A percentile compares a stretch with the other conserved stretches of the same genome.
phyloP scores from a whole-genome alignment of 1,140 invertebrate genomes.

The Anagrus nilaparvatae region DNA sequence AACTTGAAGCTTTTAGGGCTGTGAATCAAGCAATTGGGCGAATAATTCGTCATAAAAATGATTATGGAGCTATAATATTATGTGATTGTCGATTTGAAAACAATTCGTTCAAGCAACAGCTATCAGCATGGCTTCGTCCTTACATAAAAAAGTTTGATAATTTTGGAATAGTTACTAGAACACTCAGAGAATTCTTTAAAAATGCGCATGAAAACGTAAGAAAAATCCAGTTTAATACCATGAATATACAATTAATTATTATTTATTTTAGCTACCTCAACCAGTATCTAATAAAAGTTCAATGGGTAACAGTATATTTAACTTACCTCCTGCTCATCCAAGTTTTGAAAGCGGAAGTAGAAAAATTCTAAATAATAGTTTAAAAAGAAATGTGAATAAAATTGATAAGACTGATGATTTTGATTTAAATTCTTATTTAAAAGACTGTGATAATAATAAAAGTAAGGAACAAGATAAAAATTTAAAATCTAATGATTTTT shows the following conservation, averaged over 20 bases:
- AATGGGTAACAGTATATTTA: not conserved
- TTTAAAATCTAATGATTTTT: constrained; percentile 15
- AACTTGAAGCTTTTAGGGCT: constrained; percentile 85
- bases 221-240: constrained; percentile 25
- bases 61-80: constrained; percentile 89
- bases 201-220: constrained; percentile 55
- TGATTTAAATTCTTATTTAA: constrained; percentile 20
- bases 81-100: constrained; percentile 77
- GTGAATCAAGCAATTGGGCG: constrained; percentile 98
- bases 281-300: not conserved
- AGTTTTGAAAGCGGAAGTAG: constrained; percentile 22
- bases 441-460: constrained; percentile 2
- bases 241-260: too few species aligned
- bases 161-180: constrained; percentile 65
- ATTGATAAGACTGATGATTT: constrained; percentile 18
- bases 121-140: constrained; percentile 75
- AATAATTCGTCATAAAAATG: constrained; percentile 87
- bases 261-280: constrained; percentile 12
- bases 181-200: constrained; percentile 69
- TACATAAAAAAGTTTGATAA: constrained; percentile 54
- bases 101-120: constrained; percentile 53
- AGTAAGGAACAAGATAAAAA: constrained; percentile 7
- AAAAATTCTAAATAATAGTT: too few species aligned
- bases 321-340: constrained; percentile 12
- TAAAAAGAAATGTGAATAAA: not conserved